phyloP scores from a whole-genome alignment of 2,113 vertebrate species.

The Tapirus terrestris region DNA sequence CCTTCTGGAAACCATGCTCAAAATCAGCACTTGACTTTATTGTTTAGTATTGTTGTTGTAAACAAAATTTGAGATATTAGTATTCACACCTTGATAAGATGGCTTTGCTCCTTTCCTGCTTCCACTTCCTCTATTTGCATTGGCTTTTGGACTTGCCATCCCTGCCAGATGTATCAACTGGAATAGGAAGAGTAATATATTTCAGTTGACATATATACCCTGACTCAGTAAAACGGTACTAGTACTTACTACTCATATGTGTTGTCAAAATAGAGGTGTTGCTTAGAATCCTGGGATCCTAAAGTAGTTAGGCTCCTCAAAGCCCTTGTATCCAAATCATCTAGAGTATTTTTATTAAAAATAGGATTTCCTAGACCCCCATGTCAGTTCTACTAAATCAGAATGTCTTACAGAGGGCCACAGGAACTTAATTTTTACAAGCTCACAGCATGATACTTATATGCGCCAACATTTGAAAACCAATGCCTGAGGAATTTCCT shows the following conservation, averaged over 20 bases:
- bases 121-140: not conserved
- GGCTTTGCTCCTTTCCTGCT: not conserved
- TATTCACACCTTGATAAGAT: not conserved
- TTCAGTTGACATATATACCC: not conserved
- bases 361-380: not conserved
- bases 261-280: constrained; percentile 29
- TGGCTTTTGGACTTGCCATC: not conserved
- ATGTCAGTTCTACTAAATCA: not conserved
- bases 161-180: constrained; percentile 2
- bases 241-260: not conserved
- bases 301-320: not conserved
- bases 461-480: not conserved
- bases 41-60: not conserved
- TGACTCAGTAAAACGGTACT: not conserved
- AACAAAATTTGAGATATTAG: not conserved
- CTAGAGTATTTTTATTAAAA: not conserved
- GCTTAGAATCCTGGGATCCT: not conserved
- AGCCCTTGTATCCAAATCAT: not conserved
- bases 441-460: not conserved
- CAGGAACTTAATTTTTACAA: not conserved
- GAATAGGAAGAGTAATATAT: constrained; percentile 16
- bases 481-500: not conserved
- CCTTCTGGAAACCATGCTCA: constrained; percentile 40
- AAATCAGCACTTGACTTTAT: not conserved
- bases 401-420: not conserved